Conservation (phyloP, 2,888 invertebrate genomes). For the Callyntrura guangdongensis region DNA sequence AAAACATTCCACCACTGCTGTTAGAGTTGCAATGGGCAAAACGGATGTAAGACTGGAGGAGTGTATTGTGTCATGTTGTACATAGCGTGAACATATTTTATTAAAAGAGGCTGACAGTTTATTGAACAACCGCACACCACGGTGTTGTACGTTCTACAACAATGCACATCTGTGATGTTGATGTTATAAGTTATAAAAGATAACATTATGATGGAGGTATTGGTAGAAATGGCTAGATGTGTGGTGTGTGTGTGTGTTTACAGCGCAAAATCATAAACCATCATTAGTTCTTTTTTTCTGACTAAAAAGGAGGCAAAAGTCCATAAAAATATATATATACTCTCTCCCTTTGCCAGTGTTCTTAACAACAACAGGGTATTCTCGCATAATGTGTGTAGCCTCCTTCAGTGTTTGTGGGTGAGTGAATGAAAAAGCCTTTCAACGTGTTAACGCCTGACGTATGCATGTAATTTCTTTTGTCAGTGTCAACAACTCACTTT, state of each 20-base stretch:
- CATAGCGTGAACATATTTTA: not conserved
- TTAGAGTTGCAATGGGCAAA: not conserved
- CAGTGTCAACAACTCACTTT: conserved; percentile 54
- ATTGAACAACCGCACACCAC: conserved; percentile 14
- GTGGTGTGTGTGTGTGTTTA: not conserved
- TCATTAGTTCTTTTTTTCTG: not conserved
- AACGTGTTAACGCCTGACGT: conserved; percentile 39
- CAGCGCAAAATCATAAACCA: conserved; percentile 17
- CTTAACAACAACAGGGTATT: not conserved
- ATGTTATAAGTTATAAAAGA: no score
- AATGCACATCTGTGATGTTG: no score
- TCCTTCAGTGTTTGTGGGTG: conserved; percentile 27
- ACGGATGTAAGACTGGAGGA: not conserved
- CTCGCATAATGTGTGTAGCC: not conserved
- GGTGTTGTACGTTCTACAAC: no score
- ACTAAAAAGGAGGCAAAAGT: not conserved
- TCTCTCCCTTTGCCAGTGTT: not conserved
- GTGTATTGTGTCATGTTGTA: not conserved
- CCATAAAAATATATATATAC: not conserved
- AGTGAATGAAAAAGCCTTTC: conserved; percentile 17
- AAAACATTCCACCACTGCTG: not conserved
- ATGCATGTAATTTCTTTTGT: conserved; percentile 58
- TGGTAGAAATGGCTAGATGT: not conserved
- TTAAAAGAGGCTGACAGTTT: not conserved
- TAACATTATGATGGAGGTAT: not conserved